Base-by-base conservation (phyloP, 2,797 vertebrate genomes). In the Myotis planiceps region DNA sequence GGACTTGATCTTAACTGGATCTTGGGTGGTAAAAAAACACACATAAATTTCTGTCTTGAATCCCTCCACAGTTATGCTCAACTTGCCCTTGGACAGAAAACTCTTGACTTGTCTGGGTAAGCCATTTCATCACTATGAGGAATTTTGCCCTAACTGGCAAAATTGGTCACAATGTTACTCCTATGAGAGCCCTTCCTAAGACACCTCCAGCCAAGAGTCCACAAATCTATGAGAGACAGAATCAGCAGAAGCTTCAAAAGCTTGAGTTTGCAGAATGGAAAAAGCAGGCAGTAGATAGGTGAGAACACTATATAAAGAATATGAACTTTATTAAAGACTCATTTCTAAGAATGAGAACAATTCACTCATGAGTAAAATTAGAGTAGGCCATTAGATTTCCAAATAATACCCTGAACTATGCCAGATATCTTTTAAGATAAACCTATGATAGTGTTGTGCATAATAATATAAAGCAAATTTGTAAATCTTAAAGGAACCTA, bases 331-430 rank as follows among this genome's bases (percentile, higher is more conserved):
- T 95, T 90, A 85, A 88, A 88, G 45, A 92, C n/a, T 96, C 84
- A 94, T 92, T 96, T 97, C 78, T 96, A 71, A 93, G 60, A 93
- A 45, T 85, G 32, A 75, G 80, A 78, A 90, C 68, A 86, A 88
- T 51, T 60, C 8, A 45, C 6, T 86, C 37, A 42, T 23, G n/a
- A 90, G 65, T 86, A 92, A 95, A 94, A 93, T 86, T 12, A 66
- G 21, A 86, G 10, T 18, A 58, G 25, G 9, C 13, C 27, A 69
- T 82, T 94, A 49, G 42, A 68, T 96, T 89, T 94, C 55, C 69
- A 90, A 93, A 84, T 69, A 90, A 69, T 9, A 42, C 2, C 5
- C 60, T 63, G 60, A 78, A 37, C 27, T n/a, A 32, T 69, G 39
- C 10, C 27, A 78, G 32, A 9, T 86, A 66, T 58, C 5, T 15